phyloP scores from a whole-genome alignment of 2,797 vertebrate species.

The Channa striata region DNA sequence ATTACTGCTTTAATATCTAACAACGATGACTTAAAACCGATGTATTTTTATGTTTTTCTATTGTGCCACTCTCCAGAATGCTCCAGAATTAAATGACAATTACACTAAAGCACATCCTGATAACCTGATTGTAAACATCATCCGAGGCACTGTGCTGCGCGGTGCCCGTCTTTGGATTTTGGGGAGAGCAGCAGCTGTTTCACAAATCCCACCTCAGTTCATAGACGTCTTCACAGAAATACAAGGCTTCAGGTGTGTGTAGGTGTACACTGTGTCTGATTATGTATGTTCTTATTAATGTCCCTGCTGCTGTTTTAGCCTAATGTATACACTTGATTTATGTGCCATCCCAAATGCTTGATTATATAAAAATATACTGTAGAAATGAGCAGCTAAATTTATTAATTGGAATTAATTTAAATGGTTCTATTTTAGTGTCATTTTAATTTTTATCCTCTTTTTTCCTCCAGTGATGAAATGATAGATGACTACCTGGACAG shows the following conservation, averaged over 20 bases:
- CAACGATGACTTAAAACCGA: neutral
- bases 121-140: conserved; percentile 79
- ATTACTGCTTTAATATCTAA: neutral
- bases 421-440: neutral
- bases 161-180: conserved; percentile 80
- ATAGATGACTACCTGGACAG: conserved; percentile 76
- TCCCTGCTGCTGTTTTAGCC: neutral
- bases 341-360: neutral
- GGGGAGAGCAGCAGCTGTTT: conserved; percentile 62
- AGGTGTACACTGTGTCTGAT: conserved; percentile 5
- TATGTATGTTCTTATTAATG: neutral
- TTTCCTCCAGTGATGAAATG: conserved; percentile 59
- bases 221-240: conserved; percentile 74
- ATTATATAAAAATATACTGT: neutral
- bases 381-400: neutral
- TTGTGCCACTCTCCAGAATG: conserved; percentile 53
- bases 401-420: neutral
- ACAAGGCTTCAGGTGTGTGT: conserved; percentile 75
- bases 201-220: conserved; percentile 70
- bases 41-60: neutral
- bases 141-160: conserved; percentile 78
- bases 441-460: neutral
- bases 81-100: conserved; percentile 58
- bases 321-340: neutral
- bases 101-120: conserved; percentile 45